These are phyloP conservation scores for Therioaphis trifolii DNA, from an alignment of 2,888 invertebrate genomes.

Conservation along the genomic window DNA sequence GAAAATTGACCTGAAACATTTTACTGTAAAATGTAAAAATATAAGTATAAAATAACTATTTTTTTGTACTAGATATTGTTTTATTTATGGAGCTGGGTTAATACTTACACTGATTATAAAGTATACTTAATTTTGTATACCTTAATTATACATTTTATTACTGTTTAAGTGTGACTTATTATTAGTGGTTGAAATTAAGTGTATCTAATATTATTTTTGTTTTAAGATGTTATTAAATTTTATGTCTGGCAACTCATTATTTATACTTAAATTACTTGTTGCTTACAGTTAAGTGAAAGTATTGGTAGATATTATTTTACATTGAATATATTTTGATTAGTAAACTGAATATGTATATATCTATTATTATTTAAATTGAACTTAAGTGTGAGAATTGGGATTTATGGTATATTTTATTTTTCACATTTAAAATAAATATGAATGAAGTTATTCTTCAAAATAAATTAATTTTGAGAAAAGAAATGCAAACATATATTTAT, in stretches of 20 bases:
- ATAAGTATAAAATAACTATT: slow-evolving; percentile 28
- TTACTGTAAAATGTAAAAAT: neutral
- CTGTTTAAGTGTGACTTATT: neutral
- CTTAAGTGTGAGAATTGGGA: neutral
- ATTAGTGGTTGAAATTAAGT: slow-evolving; percentile 19
- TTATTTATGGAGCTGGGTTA: slow-evolving; percentile 47
- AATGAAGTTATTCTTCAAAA: neutral
- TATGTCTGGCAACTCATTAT: neutral
- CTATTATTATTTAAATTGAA: no score
- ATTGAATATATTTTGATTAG: neutral
- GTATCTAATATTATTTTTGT: slow-evolving; percentile 28
- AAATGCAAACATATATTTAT: neutral
- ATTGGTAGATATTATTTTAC: neutral
- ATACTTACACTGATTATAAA: slow-evolving; percentile 27
- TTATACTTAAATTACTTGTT: neutral
- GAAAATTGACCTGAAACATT: neutral
- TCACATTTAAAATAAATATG: neutral
- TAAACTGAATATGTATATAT: no score
- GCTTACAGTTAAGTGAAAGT: slow-evolving; percentile 9
- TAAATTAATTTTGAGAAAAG: neutral
- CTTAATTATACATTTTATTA: slow-evolving; percentile 22
- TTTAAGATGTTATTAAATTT: slow-evolving; percentile 33
- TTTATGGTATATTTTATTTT: slow-evolving; percentile 1
- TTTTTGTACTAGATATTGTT: neutral
- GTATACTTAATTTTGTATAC: slow-evolving; percentile 30